Evolutionary conservation across 2,113 vertebrate genomes (phyloP).

Genomic region (Natator depressus): DNA sequence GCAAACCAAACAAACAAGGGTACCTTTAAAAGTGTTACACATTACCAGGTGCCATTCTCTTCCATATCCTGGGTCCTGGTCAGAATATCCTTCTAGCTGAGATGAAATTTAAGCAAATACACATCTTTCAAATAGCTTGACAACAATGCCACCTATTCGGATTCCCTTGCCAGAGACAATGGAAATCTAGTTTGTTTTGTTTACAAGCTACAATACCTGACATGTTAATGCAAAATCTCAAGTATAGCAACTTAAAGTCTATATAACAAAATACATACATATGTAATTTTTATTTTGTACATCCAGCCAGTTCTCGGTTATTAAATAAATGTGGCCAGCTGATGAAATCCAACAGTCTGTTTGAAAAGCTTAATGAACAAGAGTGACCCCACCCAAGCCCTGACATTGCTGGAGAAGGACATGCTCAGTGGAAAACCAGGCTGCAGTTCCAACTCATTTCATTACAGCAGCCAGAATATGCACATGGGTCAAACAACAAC

Average conservation of each 20-base stretch:
- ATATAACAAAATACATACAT: not conserved
- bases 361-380: conserved; percentile 70
- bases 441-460: conserved; percentile 69
- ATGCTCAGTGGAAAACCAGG: conserved; percentile 61
- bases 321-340: conserved; percentile 31
- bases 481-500: conserved; percentile 58
- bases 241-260: not conserved
- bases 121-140: not conserved
- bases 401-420: conserved; percentile 64
- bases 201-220: not conserved
- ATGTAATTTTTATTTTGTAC: not conserved
- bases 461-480: conserved; percentile 70
- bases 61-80: accelerated
- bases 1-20: not conserved
- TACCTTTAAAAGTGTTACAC: not conserved
- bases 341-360: conserved; percentile 49
- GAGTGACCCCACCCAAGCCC: conserved; percentile 74
- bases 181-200: not conserved
- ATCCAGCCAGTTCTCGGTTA: not conserved
- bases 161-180: not conserved
- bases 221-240: not conserved
- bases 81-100: not conserved
- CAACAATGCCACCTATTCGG: not conserved
- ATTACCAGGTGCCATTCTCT: not conserved
- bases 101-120: not conserved